Base-by-base conservation (phyloP, 2,797 vertebrate genomes). In the Micromesistius poutassou region DNA sequence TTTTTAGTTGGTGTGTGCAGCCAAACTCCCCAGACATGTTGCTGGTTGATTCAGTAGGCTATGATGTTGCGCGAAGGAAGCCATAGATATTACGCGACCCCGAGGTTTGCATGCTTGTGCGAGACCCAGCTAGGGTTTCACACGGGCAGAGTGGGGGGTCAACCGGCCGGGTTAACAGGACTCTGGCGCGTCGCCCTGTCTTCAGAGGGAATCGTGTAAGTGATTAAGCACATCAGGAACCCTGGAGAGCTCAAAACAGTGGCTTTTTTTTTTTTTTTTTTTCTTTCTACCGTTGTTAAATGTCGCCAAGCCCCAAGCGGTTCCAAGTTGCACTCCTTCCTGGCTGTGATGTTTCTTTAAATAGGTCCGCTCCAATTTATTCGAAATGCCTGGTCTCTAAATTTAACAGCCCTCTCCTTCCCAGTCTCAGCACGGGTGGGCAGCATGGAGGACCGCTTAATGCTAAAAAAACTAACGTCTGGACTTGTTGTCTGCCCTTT, bases 291-390 rank as follows among this genome's bases (percentile, higher is more conserved):
- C 14, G 46, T 62, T 62, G 46, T 62, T 62, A 62, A 62, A 62
- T n/a, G 55, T 62, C n/a, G 22, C n/a, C 55, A 62, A 62, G 68
- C 25, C 68, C 30, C 68, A 16, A 71, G 68, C 68, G 5, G 68
- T 13, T 30, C 68, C 68, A 62, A 22, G 12, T 22, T 30, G 68
- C 68, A 14, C 68, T 31, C 66, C 28, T 70, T 70, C 68, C 68
- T 31, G 68, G 42, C 72, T 77, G 84, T 76, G 81, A 83, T 89
- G 78, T 80, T 82, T 80, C 83, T 90, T 91, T 89, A 89, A 93
- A 85, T 74, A 71, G 38, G 22, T 78, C 31, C 71, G 1, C 25
- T 81, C 74, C 30, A 71, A 22, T 82, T 87, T 87, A 89, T 87
- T 90, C 91, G 85, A 79, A 84, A 82, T 85, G 72, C 77, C n/a